Base-by-base conservation (phyloP, 92 coral and sea anemone species). In the Phymanthus crucifer region DNA sequence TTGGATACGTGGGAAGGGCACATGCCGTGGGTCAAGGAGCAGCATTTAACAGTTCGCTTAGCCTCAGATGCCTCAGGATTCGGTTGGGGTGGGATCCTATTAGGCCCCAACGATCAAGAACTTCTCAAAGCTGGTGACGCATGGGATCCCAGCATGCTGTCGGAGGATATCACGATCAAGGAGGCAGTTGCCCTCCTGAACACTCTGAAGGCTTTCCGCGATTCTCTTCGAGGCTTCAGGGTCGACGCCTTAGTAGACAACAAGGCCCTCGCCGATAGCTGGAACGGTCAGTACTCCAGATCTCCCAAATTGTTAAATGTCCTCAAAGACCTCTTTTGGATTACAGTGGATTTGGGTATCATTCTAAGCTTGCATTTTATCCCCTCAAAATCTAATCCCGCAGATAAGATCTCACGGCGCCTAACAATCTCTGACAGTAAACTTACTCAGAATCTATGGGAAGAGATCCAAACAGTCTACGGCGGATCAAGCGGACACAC, bases 1-100 rank as follows among this genome's bases (percentile, higher is more conserved):
- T 73, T 84, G 68, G 84, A 78, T 61, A 57, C 88, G 14, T 84
- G 88, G 84, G 43, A 76, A 52, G 83, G 87, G n/a, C 83, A 76
- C 40, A 83, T 76, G 78, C 13, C 38, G 26, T 83, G 80, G 79
- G 75, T 64, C 40, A 75, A 84, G 26, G 88, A 79, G 32, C 23
- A 69, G 13, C 88, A 78, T 71, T 73, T 71, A 23, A n/a, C 68
- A 2, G 40, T 84, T 13, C 45, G 66, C 0, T 21, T 84, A 43
- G 87, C 82, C 2, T 83, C 82, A 13, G 83, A 84, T 65, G 72
- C 78, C 6, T 84, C 83, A 21, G 75, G 81, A 1, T 83, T 32
- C 32, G 82, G 75, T 26, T 83, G 82, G 87, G 56, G 56, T 47
- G 56, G 56, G 2, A 18, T 17, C 2, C 13, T 47, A 1, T 47